Evolutionary conservation across 2,797 vertebrate genomes (phyloP), one percentile per base, ranked within the genome.

Genomic region (Malurus splendens): DNA sequence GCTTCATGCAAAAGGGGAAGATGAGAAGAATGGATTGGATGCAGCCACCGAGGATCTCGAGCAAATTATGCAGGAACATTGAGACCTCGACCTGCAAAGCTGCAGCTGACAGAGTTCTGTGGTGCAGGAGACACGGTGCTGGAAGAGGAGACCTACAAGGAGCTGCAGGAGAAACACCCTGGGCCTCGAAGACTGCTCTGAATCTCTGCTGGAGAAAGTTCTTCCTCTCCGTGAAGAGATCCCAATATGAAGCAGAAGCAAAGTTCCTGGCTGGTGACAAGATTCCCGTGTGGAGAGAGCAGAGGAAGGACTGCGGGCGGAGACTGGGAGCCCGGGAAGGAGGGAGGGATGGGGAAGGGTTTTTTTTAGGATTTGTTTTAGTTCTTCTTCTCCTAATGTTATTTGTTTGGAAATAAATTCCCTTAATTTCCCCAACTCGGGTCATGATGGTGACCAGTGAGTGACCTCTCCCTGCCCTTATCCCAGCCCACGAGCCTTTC

Each of bases 221-320:
- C 48, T 18, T 68, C 6, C 22, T 62, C n/a, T 62, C n/a, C 36
- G 22, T 6, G 12, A 33, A 33, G 33, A 33, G 33, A 33, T 33
- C 33, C 33, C 33, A 33, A 33, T 33, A 75, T 5, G 25, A 68
- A 47, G 42, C 82, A 20, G 39, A 28, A 32, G 54, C 7, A 12
- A 84, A 67, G 22, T 61, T 76, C 33, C 42, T 48, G 48, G 56
- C 33, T 5, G 42, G 56, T 11, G 68, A 33, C 72, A 47, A 4
- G 38, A 55, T 61, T 30, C 56, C 73, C 7, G 0, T 12, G 30
- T 9, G 10, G 15, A n/a, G 50, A 10, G 7, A 6, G 8, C 7
- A n/a, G 22, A 50, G 57, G 36, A 42, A 3, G n/a, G 51, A 32
- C 12, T 2, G 9, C 4, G 1, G 2, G 3, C 5, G 4, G 44